Evolutionary conservation across 1,140 invertebrate species (phyloP).

Genomic region (Cecropterus lyciades): DNA sequence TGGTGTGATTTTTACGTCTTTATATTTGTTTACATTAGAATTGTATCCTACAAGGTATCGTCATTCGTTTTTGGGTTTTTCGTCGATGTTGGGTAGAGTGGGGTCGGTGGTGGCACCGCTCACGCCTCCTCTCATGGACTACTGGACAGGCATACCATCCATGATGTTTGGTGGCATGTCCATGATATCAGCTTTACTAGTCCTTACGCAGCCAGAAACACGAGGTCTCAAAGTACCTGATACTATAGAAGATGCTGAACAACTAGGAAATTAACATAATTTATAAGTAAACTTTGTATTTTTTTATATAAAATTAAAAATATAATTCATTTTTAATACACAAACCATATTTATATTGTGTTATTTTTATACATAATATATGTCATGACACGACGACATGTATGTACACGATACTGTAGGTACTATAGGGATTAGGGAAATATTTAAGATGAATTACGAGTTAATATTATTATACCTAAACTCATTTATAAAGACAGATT

Average conservation of each 20-base stretch:
- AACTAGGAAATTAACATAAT: constrained; percentile 67
- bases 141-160: constrained; percentile 84
- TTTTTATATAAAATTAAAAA: no score
- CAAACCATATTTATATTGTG: no score
- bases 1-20: constrained; percentile 85
- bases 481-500: no score
- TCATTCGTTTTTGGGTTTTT: constrained; percentile 88
- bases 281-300: no score
- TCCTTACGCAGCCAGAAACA: constrained; percentile 89
- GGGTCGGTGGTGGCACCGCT: constrained; percentile 90
- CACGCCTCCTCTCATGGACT: constrained; percentile 82
- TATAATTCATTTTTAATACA: no score
- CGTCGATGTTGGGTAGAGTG: constrained; percentile 90
- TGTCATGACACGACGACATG: no score
- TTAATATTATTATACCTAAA: no score
- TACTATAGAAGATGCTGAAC: constrained; percentile 89
- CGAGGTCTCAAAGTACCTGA: constrained; percentile 87
- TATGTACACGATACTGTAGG: no score
- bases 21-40: constrained; percentile 90
- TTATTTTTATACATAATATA: no score
- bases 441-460: no score
- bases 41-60: constrained; percentile 89
- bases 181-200: constrained; percentile 84
- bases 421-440: no score
- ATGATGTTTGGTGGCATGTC: constrained; percentile 88